These are phyloP conservation scores for Prunella fulvescens DNA, from an alignment of 2,113 vertebrate genomes.

Conservation along the genomic window DNA sequence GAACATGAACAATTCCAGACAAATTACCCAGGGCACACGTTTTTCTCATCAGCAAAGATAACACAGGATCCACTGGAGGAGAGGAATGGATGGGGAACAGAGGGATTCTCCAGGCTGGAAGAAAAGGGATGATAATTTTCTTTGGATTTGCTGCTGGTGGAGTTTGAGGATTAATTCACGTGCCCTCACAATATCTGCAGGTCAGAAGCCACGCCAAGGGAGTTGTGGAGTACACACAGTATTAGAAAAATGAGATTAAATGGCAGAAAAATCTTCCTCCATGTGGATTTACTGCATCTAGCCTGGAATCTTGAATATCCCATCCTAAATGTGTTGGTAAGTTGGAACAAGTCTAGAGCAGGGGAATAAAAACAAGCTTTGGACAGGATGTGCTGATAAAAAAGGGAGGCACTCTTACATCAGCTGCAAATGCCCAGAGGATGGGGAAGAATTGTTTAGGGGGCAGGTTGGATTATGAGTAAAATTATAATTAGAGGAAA, in stretches of 20 bases:
- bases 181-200: not conserved
- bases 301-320: not conserved
- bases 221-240: not conserved
- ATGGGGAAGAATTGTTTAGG: slow-evolving; percentile 10
- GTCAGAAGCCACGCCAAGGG: not conserved
- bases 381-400: slow-evolving; percentile 28
- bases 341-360: not conserved
- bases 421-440: slow-evolving; percentile 5
- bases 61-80: not conserved
- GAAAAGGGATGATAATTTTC: not conserved
- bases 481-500: slow-evolving; percentile 19
- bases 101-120: not conserved
- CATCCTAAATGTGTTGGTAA: not conserved
- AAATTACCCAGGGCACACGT: not conserved
- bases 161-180: not conserved
- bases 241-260: not conserved
- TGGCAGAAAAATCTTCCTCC: not conserved
- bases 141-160: not conserved
- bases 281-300: not conserved
- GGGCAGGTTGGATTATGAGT: not conserved
- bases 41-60: slow-evolving; percentile 25
- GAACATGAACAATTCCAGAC: not conserved
- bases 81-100: not conserved
- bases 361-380: not conserved
- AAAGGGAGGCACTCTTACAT: slow-evolving; percentile 45